These are phyloP conservation scores for Panagrolaimus sp. DNA, from an alignment of 1,140 invertebrate genomes.

Conservation along the genomic window DNA sequence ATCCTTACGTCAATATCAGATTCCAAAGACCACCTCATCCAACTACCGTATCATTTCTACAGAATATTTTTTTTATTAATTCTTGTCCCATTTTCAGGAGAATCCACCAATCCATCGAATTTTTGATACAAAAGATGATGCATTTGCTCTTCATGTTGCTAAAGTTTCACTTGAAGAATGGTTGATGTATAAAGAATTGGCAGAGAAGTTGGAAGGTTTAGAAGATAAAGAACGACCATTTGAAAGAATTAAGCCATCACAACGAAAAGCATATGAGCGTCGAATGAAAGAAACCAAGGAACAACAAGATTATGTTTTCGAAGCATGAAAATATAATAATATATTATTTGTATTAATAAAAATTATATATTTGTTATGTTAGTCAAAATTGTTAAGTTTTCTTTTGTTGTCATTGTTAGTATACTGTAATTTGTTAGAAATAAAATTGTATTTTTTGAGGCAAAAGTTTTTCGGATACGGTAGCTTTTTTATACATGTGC, in stretches of 20 bases:
- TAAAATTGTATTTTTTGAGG: too few relatives aligned
- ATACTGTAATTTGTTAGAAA: too few relatives aligned
- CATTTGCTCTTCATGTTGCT: slow-evolving; percentile 34
- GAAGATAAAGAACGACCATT: slow-evolving; percentile 30
- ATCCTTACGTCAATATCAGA: too few relatives aligned
- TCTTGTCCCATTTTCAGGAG: slow-evolving; percentile 20
- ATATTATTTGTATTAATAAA: too few relatives aligned
- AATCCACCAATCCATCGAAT: slow-evolving; percentile 32
- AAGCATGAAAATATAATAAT: not conserved
- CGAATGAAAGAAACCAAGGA: slow-evolving; percentile 8
- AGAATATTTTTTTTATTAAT: not conserved
- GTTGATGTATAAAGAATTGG: slow-evolving; percentile 27
- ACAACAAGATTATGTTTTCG: slow-evolving; percentile 1
- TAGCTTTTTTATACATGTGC: too few relatives aligned
- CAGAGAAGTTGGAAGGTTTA: slow-evolving; percentile 25
- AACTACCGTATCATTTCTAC: too few relatives aligned
- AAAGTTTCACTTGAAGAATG: slow-evolving; percentile 37
- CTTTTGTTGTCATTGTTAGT: too few relatives aligned
- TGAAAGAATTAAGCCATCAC: slow-evolving; percentile 36
- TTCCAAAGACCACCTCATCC: too few relatives aligned
- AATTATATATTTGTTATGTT: too few relatives aligned
- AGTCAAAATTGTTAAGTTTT: too few relatives aligned
- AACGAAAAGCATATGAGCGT: slow-evolving; percentile 38
- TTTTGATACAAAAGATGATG: slow-evolving; percentile 29
- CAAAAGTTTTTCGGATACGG: too few relatives aligned